Evolutionary conservation across 2,113 vertebrate genomes (phyloP).

Genomic region (Phyllostomus hastatus): DNA sequence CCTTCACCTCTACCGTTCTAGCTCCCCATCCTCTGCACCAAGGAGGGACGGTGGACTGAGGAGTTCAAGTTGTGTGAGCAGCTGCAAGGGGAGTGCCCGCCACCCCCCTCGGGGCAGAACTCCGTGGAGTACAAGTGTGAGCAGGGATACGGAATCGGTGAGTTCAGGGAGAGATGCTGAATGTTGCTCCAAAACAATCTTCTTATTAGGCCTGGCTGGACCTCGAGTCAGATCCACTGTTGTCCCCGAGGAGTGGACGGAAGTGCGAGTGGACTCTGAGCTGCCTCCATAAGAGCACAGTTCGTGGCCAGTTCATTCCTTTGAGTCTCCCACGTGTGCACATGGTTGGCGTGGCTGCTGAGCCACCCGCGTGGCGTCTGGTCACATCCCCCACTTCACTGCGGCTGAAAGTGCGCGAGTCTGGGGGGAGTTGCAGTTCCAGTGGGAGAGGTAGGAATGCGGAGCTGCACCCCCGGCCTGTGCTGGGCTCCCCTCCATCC

Average conservation of each 20-base stretch:
- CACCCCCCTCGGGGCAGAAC: conserved; percentile 81
- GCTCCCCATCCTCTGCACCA: conserved; percentile 89
- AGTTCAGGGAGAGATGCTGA: conserved; percentile 32
- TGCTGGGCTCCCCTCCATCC: fast-evolving
- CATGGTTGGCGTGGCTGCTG: not conserved
- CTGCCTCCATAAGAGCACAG: not conserved
- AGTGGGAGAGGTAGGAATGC: not conserved
- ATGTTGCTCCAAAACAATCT: not conserved
- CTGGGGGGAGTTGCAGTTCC: not conserved
- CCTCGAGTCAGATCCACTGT: not conserved
- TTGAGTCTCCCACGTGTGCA: not conserved
- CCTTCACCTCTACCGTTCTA: conserved; percentile 67
- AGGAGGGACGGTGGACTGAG: conserved; percentile 91
- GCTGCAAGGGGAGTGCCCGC: conserved; percentile 86
- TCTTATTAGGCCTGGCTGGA: not conserved
- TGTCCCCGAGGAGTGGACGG: not conserved
- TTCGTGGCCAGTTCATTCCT: not conserved
- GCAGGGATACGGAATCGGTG: conserved; percentile 88
- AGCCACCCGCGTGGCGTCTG: not conserved
- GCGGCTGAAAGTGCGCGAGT: not conserved
- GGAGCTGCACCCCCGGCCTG: not conserved
- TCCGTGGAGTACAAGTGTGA: conserved; percentile 92
- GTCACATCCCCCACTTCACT: not conserved
- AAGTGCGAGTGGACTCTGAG: not conserved
- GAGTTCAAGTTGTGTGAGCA: conserved; percentile 90